These are phyloP conservation scores for Hippocampus mohnikei DNA, from an alignment of 2,113 vertebrate species.

Conservation along the genomic window DNA sequence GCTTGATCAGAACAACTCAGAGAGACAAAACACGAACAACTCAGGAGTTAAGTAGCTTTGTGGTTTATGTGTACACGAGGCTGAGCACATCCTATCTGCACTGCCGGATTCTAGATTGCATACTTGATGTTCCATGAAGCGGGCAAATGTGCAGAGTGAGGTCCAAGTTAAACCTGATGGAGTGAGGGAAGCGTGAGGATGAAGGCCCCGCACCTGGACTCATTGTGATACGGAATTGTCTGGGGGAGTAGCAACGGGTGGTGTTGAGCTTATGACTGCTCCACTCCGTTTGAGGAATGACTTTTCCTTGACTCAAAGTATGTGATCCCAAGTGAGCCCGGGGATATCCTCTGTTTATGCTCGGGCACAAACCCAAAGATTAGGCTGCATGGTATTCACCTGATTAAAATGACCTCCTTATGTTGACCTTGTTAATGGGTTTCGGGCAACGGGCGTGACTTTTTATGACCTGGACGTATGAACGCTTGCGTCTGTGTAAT, in stretches of 20 bases:
- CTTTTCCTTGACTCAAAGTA: conserved; percentile 68
- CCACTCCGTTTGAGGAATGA: conserved; percentile 60
- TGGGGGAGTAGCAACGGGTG: conserved; percentile 19
- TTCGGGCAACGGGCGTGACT: conserved; percentile 39
- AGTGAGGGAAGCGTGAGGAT: conserved; percentile 2
- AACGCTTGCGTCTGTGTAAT: conserved; percentile 51
- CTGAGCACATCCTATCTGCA: neutral
- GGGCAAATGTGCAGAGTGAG: conserved; percentile 6
- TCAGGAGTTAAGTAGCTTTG: neutral
- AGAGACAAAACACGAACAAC: neutral
- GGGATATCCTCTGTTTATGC: conserved; percentile 73
- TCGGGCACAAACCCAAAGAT: conserved; percentile 60
- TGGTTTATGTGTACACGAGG: neutral
- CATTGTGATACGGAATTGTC: conserved; percentile 15
- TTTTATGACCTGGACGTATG: conserved; percentile 46
- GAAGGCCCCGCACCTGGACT: conserved; percentile 7
- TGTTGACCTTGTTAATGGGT: conserved; percentile 62
- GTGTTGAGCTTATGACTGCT: conserved; percentile 46
- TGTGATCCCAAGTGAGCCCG: conserved; percentile 60
- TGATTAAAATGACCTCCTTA: conserved; percentile 73
- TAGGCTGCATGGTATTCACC: conserved; percentile 66
- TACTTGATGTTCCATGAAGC: conserved; percentile 12
- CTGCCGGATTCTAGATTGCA: conserved; percentile 7
- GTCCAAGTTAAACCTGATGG: neutral
- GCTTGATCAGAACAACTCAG: neutral